These are phyloP conservation scores for Turdus rufiventris DNA, from an alignment of 2,113 vertebrate species.

Conservation along the genomic window DNA sequence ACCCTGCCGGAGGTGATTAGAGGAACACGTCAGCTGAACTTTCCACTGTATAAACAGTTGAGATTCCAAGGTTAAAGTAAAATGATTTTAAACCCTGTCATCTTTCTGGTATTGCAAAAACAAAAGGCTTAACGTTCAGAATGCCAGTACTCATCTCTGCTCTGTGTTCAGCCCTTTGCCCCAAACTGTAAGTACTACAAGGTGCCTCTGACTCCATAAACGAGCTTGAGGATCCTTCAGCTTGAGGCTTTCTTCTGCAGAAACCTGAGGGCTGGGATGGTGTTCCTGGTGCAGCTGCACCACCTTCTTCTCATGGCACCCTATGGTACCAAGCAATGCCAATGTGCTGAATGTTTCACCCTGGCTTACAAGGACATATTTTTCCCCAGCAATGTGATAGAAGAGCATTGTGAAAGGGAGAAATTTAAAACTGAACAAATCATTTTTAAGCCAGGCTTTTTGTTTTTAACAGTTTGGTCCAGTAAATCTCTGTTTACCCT, in stretches of 20 bases:
- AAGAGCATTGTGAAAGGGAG: not conserved
- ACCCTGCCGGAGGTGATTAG: slow-evolving; percentile 67
- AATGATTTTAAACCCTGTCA: slow-evolving; percentile 52
- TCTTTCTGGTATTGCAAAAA: slow-evolving; percentile 50
- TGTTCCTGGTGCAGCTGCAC: not conserved
- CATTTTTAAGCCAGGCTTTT: not conserved
- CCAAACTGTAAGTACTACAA: not conserved
- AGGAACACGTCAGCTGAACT: slow-evolving; percentile 71
- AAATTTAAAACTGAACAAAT: not conserved
- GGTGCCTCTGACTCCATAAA: not conserved
- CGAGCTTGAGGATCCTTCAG: not conserved
- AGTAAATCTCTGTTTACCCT: not conserved
- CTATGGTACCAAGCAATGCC: not conserved
- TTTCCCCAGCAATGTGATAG: not conserved
- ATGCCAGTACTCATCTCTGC: not conserved
- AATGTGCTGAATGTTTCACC: not conserved
- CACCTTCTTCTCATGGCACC: not conserved
- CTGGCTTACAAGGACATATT: not conserved
- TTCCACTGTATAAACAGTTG: slow-evolving; percentile 67
- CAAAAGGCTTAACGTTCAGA: not conserved
- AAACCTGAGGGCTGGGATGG: not conserved
- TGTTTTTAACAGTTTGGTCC: not conserved
- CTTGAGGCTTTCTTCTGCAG: not conserved
- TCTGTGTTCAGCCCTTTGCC: not conserved
- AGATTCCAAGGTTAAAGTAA: slow-evolving; percentile 67